Conservation (phyloP, 2,797 vertebrate species). For the Oreochromis mossambicus region DNA sequence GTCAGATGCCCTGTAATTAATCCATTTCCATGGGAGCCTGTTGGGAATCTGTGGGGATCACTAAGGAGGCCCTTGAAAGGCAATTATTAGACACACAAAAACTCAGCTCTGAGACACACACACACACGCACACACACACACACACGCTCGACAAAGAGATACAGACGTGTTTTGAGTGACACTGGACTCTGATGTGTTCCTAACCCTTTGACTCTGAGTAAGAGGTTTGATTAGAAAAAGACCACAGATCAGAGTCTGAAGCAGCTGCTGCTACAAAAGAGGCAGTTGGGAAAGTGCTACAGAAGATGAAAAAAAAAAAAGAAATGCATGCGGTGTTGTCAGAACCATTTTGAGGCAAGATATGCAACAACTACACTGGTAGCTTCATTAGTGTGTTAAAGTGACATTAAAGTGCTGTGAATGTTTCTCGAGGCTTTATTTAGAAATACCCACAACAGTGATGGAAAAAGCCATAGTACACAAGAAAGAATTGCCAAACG, state of each 20-base stretch:
- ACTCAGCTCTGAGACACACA: slow-evolving; percentile 17
- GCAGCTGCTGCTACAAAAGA: background rate
- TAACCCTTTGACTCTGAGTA: slow-evolving; percentile 19
- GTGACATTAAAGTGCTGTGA: background rate
- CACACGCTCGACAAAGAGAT: background rate
- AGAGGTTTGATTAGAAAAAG: slow-evolving; percentile 59
- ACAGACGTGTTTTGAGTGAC: slow-evolving; percentile 28
- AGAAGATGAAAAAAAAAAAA: slow-evolving; percentile 19
- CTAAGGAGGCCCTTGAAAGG: slow-evolving; percentile 50
- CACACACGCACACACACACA: background rate
- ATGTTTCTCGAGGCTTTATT: background rate
- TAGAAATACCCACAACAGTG: background rate
- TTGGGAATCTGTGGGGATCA: slow-evolving; percentile 47
- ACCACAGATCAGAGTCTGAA: slow-evolving; percentile 40
- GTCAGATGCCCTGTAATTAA: slow-evolving; percentile 69
- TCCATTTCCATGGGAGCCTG: slow-evolving; percentile 61
- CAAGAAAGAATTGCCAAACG: background rate
- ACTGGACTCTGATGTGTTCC: slow-evolving; percentile 20
- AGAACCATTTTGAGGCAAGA: background rate
- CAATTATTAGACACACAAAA: slow-evolving; percentile 54
- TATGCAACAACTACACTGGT: background rate
- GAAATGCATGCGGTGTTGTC: background rate
- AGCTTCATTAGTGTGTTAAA: background rate
- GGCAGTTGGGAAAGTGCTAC: slow-evolving; percentile 31
- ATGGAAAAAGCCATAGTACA: background rate